Evolutionary conservation across 53 echinoderm and acorn worm genomes (phyloP).

Genomic region (Patiria pectinifera): DNA sequence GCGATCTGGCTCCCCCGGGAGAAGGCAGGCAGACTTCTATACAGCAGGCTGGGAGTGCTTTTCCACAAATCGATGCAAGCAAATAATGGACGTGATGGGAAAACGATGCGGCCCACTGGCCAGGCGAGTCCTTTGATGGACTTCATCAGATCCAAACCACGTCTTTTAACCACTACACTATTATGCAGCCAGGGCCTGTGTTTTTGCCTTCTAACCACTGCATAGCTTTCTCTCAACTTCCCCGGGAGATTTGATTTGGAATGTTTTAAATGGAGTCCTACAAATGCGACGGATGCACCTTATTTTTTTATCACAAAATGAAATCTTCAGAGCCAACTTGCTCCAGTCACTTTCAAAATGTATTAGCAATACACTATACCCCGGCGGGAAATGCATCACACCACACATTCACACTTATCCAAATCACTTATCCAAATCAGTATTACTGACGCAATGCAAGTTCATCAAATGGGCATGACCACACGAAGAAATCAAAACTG

Average conservation of each 20-base stretch:
- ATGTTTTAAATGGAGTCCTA: not conserved
- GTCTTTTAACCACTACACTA: constrained; percentile 12
- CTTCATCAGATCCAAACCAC: constrained; percentile 39
- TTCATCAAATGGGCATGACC: too few relatives aligned
- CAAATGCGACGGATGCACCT: constrained; percentile 4
- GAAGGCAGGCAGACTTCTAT: constrained; percentile 22
- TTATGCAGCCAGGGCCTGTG: too few relatives aligned
- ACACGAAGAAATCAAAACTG: too few relatives aligned
- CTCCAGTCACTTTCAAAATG: not conserved
- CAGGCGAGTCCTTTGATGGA: constrained; percentile 61
- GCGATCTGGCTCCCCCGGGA: constrained; percentile 57
- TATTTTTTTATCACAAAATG: constrained; percentile 6
- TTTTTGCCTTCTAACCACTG: constrained; percentile 5
- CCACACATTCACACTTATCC: not conserved
- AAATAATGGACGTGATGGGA: constrained; percentile 68
- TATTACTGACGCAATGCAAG: not conserved
- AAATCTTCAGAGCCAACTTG: not conserved
- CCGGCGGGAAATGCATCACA: not conserved
- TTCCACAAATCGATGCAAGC: constrained; percentile 59
- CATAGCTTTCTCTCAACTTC: not conserved
- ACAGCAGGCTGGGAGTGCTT: constrained; percentile 43
- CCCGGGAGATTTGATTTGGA: not conserved
- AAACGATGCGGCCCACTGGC: constrained; percentile 64
- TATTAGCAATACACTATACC: not conserved
- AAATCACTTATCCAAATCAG: not conserved